Evolutionary conservation across 2,888 invertebrate genomes (phyloP), one percentile per base, ranked within the genome.

Genomic region (Lypha dubia): DNA sequence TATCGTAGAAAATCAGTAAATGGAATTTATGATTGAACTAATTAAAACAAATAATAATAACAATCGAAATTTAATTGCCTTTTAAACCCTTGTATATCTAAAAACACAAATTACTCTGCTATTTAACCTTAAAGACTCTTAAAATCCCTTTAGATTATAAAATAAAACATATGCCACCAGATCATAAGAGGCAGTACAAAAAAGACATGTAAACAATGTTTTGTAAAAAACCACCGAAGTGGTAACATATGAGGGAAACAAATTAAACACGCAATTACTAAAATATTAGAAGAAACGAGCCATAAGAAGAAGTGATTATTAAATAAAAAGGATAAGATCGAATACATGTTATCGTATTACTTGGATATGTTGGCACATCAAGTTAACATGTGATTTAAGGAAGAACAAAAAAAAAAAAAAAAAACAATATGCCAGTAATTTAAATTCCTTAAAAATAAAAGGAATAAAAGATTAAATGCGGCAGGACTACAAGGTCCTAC

Each of bases 11-110:
- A n/a, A n/a, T n/a, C n/a, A n/a, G n/a, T n/a, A n/a, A n/a, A n/a
- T n/a, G n/a, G n/a, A n/a, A n/a, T n/a, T 2, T 28, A 28, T 28
- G 2, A 28, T 28, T 24, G 15, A 63, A 46, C 46, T 56, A 82
- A 82, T 82, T 83, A 77, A 62, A 51, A n/a, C 56, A 70, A 71
- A 79, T 68, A 74, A 51, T 70, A 63, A 22, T 60, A 62, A 46
- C 65, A 84, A 79, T 84, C 20, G 60, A 60, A 75, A 58, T 20
- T 8, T 38, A 76, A 84, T 79, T 79, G 38, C 22, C 35, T 35
- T 15, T 49, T 13, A 56, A 62, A 60, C 44, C 11, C 38, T 9
- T 41, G 24, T 41, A 65, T 7, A 44, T 17, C 51, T 9, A 13
- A 28, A 28, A 2, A 5, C 20, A 63, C 4, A 65, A 20, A 22